phyloP scores from a whole-genome alignment of 2,888 invertebrate genomes.

The Lissocephala sabroskyi region DNA sequence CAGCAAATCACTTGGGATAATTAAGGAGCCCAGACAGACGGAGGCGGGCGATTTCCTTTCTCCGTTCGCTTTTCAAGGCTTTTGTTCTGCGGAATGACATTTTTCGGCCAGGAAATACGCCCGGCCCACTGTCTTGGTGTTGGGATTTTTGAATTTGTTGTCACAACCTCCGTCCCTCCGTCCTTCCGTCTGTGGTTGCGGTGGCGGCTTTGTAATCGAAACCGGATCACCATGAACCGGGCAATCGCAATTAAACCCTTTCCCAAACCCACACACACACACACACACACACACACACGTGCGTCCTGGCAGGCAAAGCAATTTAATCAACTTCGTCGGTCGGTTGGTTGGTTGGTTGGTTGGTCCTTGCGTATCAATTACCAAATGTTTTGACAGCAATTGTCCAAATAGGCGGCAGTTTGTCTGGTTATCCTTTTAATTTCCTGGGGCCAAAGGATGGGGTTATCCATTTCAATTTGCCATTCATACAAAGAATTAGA shows the following conservation, averaged over 20 bases:
- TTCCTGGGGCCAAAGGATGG: no score
- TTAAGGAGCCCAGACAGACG: no score
- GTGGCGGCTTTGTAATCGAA: no score
- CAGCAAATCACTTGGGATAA: slow-evolving; percentile 55
- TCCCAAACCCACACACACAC: no score
- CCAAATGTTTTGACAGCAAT: slow-evolving; percentile 61
- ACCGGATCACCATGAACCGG: slow-evolving; percentile 65
- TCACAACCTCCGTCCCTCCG: slow-evolving; percentile 37
- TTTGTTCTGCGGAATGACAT: slow-evolving; percentile 40
- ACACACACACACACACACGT: no score
- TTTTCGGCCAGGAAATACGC: slow-evolving; percentile 4
- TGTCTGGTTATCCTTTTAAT: neutral
- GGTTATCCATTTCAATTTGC: no score
- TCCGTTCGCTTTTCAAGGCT: slow-evolving; percentile 11
- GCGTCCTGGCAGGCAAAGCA: no score
- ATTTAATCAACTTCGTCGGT: slow-evolving; percentile 27
- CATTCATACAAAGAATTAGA: no score
- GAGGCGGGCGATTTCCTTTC: slow-evolving; percentile 17
- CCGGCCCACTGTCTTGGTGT: slow-evolving; percentile 6
- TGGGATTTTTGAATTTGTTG: slow-evolving; percentile 13
- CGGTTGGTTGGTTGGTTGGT: slow-evolving; percentile 1
- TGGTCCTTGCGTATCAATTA: slow-evolving; percentile 41
- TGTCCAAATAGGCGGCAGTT: slow-evolving; percentile 48
- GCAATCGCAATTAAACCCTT: slow-evolving; percentile 33
- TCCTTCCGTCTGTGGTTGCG: no score